phyloP scores from a whole-genome alignment of 1,140 invertebrate species.

The Drosophila kurseongensis region DNA sequence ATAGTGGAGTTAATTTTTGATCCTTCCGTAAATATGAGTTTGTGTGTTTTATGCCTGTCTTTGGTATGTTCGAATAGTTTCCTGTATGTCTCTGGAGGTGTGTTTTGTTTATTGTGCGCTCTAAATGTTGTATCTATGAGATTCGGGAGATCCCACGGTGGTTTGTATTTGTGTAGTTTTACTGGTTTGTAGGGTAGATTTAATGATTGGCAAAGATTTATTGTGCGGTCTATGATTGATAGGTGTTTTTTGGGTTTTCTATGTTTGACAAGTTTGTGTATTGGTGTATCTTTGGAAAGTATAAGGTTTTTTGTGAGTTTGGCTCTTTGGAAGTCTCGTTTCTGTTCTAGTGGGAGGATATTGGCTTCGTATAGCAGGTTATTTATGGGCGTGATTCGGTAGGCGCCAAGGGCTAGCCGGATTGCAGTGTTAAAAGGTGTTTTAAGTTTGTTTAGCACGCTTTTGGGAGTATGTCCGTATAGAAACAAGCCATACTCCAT shows the following conservation, averaged over 20 bases:
- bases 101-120: not conserved
- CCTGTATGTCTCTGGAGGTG: not conserved
- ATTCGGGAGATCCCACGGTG: not conserved
- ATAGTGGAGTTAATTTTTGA: constrained; percentile 5
- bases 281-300: too few species aligned
- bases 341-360: too few species aligned
- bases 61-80: too few species aligned
- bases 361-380: too few species aligned
- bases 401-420: too few species aligned
- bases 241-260: not conserved
- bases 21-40: constrained; percentile 1
- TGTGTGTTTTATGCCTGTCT: not conserved
- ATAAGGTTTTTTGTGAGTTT: too few species aligned
- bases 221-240: not conserved
- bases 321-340: too few species aligned
- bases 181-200: not conserved
- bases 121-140: constrained; percentile 1
- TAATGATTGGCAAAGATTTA: not conserved
- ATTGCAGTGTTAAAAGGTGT: too few species aligned
- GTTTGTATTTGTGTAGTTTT: not conserved
- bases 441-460: too few species aligned
- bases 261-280: not conserved
- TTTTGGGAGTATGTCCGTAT: too few species aligned
- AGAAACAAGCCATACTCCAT: too few species aligned
- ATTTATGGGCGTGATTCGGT: too few species aligned